Evolutionary conservation across 2,888 invertebrate genomes (phyloP).

Genomic region (Melolontha melolontha): DNA sequence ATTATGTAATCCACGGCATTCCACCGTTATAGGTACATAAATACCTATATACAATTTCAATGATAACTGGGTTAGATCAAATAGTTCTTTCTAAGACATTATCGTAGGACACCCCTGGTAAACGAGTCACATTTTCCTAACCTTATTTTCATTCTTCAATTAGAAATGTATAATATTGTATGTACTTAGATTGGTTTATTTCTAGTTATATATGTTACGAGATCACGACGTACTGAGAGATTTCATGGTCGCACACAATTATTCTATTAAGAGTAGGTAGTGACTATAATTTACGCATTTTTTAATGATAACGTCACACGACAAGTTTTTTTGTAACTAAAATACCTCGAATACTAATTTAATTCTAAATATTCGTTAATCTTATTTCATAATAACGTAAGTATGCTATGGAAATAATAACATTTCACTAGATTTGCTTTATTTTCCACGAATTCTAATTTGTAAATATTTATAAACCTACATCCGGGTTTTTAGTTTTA

Average conservation of each 20-base stretch:
- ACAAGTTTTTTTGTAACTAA: not conserved
- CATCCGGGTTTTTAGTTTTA: too few relatives aligned
- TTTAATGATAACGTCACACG: conserved; percentile 11
- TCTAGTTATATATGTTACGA: conserved; percentile 27
- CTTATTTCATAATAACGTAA: too few relatives aligned
- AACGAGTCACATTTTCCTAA: conserved; percentile 10
- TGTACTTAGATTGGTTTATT: conserved; percentile 1
- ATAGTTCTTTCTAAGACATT: not conserved
- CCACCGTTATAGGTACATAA: not conserved
- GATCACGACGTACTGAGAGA: conserved; percentile 9
- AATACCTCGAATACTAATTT: too few relatives aligned
- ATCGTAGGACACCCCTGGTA: not conserved
- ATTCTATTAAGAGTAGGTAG: conserved; percentile 10
- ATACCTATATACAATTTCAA: not conserved
- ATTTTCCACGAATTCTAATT: too few relatives aligned
- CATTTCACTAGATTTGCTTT: too few relatives aligned
- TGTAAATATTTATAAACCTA: too few relatives aligned
- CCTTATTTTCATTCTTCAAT: not conserved
- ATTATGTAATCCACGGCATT: conserved; percentile 28
- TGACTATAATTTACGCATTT: conserved; percentile 14
- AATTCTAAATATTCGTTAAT: too few relatives aligned
- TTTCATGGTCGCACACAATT: conserved; percentile 18
- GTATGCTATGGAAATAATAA: too few relatives aligned
- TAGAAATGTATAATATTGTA: conserved; percentile 18
- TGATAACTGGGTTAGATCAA: conserved; percentile 7